These are phyloP conservation scores for Entomobrya proxima DNA, from an alignment of 2,888 invertebrate species.

Conservation along the genomic window DNA sequence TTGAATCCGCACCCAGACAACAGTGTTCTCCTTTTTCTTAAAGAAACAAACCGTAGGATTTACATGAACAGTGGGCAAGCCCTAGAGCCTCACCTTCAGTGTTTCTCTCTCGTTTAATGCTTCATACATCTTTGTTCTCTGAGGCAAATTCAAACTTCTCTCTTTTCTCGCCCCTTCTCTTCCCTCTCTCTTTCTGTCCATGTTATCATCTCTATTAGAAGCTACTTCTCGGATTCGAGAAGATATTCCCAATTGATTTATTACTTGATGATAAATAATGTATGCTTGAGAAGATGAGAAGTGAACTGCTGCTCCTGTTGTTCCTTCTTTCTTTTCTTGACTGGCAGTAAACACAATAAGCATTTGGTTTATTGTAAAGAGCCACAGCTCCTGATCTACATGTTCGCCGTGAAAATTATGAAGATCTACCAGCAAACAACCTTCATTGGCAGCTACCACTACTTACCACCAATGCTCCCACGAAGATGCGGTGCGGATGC, in stretches of 20 bases:
- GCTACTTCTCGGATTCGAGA: slow-evolving; percentile 52
- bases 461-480: background rate
- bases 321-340: slow-evolving; percentile 4
- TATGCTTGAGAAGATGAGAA: slow-evolving; percentile 46
- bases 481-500: background rate
- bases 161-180: background rate
- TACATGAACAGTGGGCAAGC: slow-evolving; percentile 45
- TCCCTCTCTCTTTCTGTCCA: slow-evolving; percentile 28
- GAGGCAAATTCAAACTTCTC: background rate
- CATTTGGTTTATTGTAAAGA: background rate
- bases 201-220: slow-evolving; percentile 62
- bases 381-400: slow-evolving; percentile 49
- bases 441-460: background rate
- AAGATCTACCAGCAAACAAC: slow-evolving; percentile 40
- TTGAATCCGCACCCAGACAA: slow-evolving; percentile 63
- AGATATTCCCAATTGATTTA: slow-evolving; percentile 63
- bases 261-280: slow-evolving; percentile 59
- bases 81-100: slow-evolving; percentile 60
- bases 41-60: slow-evolving; percentile 43
- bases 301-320: slow-evolving; percentile 41
- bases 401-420: slow-evolving; percentile 19
- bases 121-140: background rate
- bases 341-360: background rate
- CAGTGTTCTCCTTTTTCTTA: background rate
- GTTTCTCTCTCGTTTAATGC: background rate